Evolutionary conservation across 2,888 invertebrate species (phyloP).

Genomic region (Cacoxenus indagator): DNA sequence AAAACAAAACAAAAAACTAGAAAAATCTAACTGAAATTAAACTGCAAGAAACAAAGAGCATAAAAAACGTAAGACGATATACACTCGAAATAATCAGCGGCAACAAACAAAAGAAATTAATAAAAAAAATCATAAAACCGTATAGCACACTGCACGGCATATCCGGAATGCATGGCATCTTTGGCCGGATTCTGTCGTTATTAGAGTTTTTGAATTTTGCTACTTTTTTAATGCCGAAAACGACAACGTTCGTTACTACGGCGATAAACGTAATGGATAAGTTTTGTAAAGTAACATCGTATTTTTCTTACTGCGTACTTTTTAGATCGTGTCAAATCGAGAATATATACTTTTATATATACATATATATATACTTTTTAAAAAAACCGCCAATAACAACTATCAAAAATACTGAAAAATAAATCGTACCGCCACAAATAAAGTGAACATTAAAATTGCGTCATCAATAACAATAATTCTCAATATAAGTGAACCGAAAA

Average conservation of each 20-base stretch:
- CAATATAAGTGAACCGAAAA: not conserved
- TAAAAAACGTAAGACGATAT: not conserved
- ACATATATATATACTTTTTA: not conserved
- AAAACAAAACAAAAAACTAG: conserved; percentile 39
- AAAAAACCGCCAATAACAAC: not conserved
- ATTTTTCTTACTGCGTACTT: not conserved
- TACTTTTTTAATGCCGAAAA: not conserved
- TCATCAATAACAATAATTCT: not conserved
- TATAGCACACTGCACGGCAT: not conserved
- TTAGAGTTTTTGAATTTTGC: not conserved
- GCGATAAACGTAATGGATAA: not conserved
- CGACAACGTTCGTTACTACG: not conserved
- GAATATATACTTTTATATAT: no score
- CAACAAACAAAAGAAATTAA: conserved; percentile 37
- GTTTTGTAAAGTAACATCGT: not conserved
- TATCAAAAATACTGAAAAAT: not conserved
- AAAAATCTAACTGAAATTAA: conserved; percentile 1
- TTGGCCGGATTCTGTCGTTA: not conserved
- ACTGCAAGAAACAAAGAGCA: conserved; percentile 7
- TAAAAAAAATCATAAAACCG: conserved; percentile 30
- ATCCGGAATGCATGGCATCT: conserved; percentile 22
- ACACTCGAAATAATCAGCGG: not conserved
- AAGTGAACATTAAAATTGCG: not conserved
- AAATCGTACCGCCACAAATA: not conserved
- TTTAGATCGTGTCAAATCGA: not conserved